Percentiles rank a stretch among this genome's conserved stretches.
Conservation (phyloP, 23 tunicate species). For the Ascidia mentula region DNA sequence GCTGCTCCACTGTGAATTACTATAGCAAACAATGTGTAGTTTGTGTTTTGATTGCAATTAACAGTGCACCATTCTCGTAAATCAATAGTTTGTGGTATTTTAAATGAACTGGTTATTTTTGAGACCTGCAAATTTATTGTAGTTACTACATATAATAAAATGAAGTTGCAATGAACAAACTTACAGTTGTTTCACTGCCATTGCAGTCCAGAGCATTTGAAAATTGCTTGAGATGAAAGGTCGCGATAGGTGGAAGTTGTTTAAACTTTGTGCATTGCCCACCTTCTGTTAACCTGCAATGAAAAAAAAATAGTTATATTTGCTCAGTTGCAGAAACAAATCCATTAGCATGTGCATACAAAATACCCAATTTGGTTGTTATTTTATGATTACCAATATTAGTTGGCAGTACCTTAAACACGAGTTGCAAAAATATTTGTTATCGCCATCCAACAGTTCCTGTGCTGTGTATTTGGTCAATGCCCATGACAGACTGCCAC, state of each 20-base stretch:
- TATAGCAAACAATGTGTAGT: slow-evolving; percentile 53
- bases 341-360: too few relatives aligned
- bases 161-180: neutral
- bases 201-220: slow-evolving; percentile 16
- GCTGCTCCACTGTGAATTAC: slow-evolving; percentile 65
- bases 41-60: slow-evolving; percentile 11
- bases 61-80: slow-evolving; percentile 46
- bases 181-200: slow-evolving; percentile 11
- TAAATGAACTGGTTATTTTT: slow-evolving; percentile 48
- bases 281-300: slow-evolving; percentile 66
- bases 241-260: slow-evolving; percentile 51
- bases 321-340: too few relatives aligned
- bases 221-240: slow-evolving; percentile 72
- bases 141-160: neutral
- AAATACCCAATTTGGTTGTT: too few relatives aligned
- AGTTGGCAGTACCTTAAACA: slow-evolving; percentile 34
- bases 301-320: neutral
- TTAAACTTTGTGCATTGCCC: slow-evolving; percentile 36
- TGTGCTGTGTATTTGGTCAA: slow-evolving; percentile 31
- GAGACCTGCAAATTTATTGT: slow-evolving; percentile 23
- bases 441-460: slow-evolving; percentile 60
- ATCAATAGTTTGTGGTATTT: slow-evolving; percentile 32
- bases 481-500: slow-evolving; percentile 55
- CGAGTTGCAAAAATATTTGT: slow-evolving; percentile 58
- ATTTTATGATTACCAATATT: neutral